These are phyloP conservation scores for Miltochrista miniata DNA, from an alignment of 2,888 invertebrate species.

Conservation along the genomic window DNA sequence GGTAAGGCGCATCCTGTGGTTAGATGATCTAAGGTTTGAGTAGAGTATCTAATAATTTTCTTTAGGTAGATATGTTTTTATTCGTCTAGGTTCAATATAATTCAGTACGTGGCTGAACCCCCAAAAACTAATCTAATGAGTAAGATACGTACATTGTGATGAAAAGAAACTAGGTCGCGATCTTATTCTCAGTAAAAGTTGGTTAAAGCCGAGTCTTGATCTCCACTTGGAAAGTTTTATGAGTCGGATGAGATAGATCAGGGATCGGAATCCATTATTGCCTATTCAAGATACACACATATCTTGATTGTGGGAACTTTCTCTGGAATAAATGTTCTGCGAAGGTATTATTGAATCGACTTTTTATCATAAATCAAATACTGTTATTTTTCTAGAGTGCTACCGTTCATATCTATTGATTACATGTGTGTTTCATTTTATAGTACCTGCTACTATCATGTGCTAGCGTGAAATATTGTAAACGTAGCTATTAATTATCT, in stretches of 20 bases:
- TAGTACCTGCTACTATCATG: no score
- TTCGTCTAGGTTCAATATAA: no score
- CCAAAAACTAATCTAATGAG: no score
- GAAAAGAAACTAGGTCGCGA: constrained; percentile 43
- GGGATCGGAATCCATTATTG: constrained; percentile 71
- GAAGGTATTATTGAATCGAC: constrained; percentile 1
- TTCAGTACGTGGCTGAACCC: no score
- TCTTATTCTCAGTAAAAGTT: constrained; percentile 58
- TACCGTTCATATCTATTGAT: background rate
- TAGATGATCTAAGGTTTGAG: no score
- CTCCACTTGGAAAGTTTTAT: constrained; percentile 68
- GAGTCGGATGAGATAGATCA: constrained; percentile 71
- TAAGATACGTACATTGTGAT: constrained; percentile 23
- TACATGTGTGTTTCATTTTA: no score
- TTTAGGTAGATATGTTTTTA: no score
- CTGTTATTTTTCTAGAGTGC: no score
- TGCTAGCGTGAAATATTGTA: no score
- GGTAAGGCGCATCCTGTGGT: no score
- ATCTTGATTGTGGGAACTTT: constrained; percentile 35
- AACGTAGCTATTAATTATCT: no score
- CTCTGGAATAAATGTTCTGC: constrained; percentile 9
- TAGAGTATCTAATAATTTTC: no score
- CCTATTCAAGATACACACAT: constrained; percentile 68
- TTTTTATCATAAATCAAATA: background rate
- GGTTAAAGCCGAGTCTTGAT: constrained; percentile 58